These are phyloP conservation scores for Pasiphila rectangulata DNA, from an alignment of 2,888 invertebrate species.

Conservation along the genomic window DNA sequence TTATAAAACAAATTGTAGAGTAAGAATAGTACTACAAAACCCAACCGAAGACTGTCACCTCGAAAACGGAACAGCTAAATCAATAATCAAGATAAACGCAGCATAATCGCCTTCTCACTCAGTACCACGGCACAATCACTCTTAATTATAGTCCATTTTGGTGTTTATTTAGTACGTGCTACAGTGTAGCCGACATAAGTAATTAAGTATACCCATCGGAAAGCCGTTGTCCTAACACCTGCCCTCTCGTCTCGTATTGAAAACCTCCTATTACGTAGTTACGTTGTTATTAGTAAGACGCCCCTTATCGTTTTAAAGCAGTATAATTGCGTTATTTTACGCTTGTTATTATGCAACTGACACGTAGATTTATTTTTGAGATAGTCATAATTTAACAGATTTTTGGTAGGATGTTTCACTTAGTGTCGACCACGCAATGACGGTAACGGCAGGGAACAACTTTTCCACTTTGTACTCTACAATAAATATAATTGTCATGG, in stretches of 20 bases:
- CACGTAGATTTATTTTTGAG: slow-evolving; percentile 47
- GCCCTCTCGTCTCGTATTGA: slow-evolving; percentile 44
- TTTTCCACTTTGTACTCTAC: not conserved
- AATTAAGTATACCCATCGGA: slow-evolving; percentile 62
- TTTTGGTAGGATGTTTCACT: slow-evolving; percentile 2
- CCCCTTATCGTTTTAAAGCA: slow-evolving; percentile 59
- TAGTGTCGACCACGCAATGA: slow-evolving; percentile 16
- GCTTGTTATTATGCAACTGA: slow-evolving; percentile 55
- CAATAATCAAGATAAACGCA: not conserved
- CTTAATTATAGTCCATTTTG: slow-evolving; percentile 48
- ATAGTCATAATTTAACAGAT: slow-evolving; percentile 18
- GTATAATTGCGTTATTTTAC: slow-evolving; percentile 70
- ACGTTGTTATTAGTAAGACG: slow-evolving; percentile 63
- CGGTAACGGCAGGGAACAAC: too few species aligned
- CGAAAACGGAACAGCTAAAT: not conserved
- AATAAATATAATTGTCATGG: too few species aligned
- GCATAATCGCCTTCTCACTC: not conserved
- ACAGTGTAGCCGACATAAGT: slow-evolving; percentile 61
- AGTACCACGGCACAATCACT: slow-evolving; percentile 15
- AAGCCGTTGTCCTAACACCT: slow-evolving; percentile 55
- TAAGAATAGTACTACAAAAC: too few species aligned
- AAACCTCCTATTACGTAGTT: slow-evolving; percentile 64
- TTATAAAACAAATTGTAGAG: too few species aligned
- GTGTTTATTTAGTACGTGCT: slow-evolving; percentile 65
- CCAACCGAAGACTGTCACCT: not conserved